Evolutionary conservation across 2,797 vertebrate species (phyloP).

Genomic region (Enteromius thamalakanensis): DNA sequence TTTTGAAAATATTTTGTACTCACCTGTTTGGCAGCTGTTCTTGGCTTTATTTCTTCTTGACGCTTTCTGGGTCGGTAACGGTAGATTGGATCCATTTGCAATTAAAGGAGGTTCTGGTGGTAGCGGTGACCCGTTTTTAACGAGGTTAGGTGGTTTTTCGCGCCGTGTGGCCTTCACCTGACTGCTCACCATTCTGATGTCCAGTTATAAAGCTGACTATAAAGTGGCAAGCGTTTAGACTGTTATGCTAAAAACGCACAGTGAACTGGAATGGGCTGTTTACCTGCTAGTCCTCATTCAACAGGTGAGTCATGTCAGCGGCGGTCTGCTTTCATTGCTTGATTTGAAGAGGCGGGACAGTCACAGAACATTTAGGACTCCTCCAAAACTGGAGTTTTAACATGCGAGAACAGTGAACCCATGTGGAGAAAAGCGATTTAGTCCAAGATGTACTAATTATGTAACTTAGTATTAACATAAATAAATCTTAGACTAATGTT

Average conservation of each 20-base stretch:
- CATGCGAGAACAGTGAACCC: conserved; percentile 19
- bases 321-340: background rate
- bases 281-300: background rate
- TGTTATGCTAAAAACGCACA: background rate
- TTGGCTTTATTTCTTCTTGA: background rate
- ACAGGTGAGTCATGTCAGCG: background rate
- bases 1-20: background rate
- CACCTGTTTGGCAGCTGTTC: conserved; percentile 36
- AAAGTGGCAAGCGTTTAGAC: background rate
- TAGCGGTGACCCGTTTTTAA: conserved; percentile 11
- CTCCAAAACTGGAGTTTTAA: background rate
- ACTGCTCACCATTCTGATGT: conserved; percentile 35
- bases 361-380: background rate
- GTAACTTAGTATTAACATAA: too few relatives aligned
- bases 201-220: background rate
- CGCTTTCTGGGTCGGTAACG: background rate
- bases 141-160: background rate
- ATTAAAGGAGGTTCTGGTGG: background rate
- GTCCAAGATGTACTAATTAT: background rate
- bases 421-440: conserved; percentile 3
- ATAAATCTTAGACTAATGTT: background rate
- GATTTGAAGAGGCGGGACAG: conserved; percentile 11
- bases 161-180: background rate
- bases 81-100: conserved; percentile 19
- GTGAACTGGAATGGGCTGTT: background rate